Evolutionary conservation across 2,797 vertebrate genomes (phyloP).

Genomic region (Chaetophractus vellerosus): DNA sequence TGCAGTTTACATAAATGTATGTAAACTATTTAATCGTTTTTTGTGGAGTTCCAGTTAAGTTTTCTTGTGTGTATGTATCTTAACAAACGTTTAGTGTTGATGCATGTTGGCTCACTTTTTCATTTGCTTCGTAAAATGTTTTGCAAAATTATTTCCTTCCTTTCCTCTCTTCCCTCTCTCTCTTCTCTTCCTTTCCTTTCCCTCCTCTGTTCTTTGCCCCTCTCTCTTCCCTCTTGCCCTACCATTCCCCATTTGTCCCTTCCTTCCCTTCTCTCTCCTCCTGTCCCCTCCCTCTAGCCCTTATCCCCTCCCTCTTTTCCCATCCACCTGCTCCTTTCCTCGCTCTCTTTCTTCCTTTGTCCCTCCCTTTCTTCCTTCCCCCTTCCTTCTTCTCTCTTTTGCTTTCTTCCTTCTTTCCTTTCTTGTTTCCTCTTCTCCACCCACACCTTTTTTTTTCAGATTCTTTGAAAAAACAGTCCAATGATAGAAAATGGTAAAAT

Average conservation of each 20-base stretch:
- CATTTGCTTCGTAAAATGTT: neutral
- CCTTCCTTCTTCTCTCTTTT: neutral
- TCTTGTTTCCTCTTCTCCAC: neutral
- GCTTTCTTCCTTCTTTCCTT: neutral
- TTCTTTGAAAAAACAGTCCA: neutral
- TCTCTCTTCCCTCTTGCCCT: neutral
- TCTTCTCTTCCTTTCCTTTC: neutral
- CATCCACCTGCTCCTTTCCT: neutral
- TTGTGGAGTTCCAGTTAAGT: neutral
- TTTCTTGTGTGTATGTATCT: neutral
- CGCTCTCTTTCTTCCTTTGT: no score
- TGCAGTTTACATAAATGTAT: conserved; percentile 36
- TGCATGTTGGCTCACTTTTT: neutral
- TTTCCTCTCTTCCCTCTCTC: neutral
- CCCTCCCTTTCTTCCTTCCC: no score
- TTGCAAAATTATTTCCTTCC: neutral
- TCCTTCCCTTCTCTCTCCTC: neutral
- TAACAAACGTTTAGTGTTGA: conserved; percentile 7
- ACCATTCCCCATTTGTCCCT: neutral
- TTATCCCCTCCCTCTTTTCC: neutral
- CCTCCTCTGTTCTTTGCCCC: neutral
- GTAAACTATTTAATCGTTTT: conserved; percentile 24
- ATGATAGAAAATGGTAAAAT: neutral
- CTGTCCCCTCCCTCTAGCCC: neutral
- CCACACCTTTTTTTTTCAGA: neutral